phyloP scores from a whole-genome alignment of 2,797 vertebrate species.

The Acanthurus tractus region DNA sequence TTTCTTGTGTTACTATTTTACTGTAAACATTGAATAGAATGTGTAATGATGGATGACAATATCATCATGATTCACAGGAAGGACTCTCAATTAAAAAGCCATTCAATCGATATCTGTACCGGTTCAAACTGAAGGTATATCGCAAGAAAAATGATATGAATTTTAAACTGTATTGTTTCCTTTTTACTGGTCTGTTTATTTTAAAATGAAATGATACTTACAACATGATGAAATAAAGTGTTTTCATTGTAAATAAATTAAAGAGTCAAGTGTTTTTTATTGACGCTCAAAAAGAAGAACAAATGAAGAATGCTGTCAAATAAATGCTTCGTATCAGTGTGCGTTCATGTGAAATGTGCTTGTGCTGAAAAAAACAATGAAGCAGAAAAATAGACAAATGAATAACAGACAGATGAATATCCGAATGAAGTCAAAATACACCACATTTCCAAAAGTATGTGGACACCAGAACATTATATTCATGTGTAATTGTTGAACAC shows the following conservation, averaged over 20 bases:
- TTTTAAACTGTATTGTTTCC: conserved; percentile 74
- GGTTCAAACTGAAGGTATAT: conserved; percentile 55
- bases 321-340: background rate
- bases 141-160: conserved; percentile 54
- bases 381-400: background rate
- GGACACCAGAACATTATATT: background rate
- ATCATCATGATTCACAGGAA: conserved; percentile 56
- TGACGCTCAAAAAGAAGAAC: background rate
- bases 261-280: background rate
- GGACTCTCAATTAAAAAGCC: conserved; percentile 72
- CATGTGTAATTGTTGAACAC: background rate
- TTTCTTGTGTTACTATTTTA: conserved; percentile 81
- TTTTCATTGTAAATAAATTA: conserved; percentile 84
- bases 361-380: background rate
- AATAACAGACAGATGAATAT: background rate
- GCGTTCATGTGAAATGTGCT: background rate
- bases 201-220: conserved; percentile 73
- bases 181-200: conserved; percentile 80
- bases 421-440: background rate
- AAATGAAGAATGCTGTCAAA: background rate
- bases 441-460: background rate
- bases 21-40: conserved; percentile 76
- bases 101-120: conserved; percentile 62
- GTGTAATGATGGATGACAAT: conserved; percentile 65
- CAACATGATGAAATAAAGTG: conserved; percentile 82